Base-by-base conservation (phyloP, 2,113 vertebrate genomes). In the Tautogolabrus adspersus region DNA sequence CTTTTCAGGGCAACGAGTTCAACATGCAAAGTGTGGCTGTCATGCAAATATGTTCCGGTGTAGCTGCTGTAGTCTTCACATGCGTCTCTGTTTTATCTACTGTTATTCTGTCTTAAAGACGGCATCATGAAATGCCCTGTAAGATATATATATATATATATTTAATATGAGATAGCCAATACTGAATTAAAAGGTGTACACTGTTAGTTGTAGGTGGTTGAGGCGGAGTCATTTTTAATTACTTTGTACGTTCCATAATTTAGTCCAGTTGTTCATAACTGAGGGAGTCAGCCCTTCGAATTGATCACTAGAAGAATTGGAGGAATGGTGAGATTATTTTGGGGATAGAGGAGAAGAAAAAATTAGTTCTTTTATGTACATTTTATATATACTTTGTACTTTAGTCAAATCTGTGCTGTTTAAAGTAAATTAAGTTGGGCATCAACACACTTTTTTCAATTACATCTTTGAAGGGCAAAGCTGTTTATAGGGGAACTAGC, bases 41-140 rank as follows among this genome's bases (percentile, higher is more conserved):
- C 54, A 90, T 91, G 88, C 91, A 91, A 92, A 91, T 88, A n/a
- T 19, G 21, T 84, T 70, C 56, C 74, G 77, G 68, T 61, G 26
- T 12, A 60, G 26, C 38, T 55, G 38, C 79, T 44, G 52, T 42
- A 60, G 26, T 66, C 61, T 38, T 58, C 18, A 23, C 0, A 1
- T 52, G 66, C 30, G 62, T 51, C 46, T 66, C 52, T 59, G 10
- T 60, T 37, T 66, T 15, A 8, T 70, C 58, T 57, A 62, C 47
- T 68, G 64, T 66, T 38, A 52, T 37, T 55, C n/a, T 44, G 12
- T 22, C 10, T n/a, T 26, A 8, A 1, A 49, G 40, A 11, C 9
- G 11, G 40, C 8, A 11, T 10, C 10, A 42, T 9, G 6, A 9
- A 42, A 40, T 40, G 10, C 10, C 18, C 22, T 34, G 10, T 13